Evolutionary conservation across 2,113 vertebrate genomes (phyloP).

Genomic region (Tyto alba): DNA sequence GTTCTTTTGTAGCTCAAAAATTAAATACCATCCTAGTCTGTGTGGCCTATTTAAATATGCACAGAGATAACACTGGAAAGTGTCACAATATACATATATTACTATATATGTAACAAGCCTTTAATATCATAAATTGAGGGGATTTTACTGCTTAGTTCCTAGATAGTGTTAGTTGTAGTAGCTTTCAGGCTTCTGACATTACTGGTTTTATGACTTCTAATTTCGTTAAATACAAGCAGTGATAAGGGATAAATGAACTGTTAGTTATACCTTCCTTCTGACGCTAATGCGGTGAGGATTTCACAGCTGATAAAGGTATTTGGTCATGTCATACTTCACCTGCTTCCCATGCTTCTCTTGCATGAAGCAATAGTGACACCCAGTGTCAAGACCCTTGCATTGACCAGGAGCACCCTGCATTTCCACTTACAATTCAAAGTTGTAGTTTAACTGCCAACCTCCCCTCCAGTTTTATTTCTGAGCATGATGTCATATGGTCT

Average conservation of each 20-base stretch:
- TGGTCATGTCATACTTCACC: neutral
- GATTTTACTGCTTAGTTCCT: neutral
- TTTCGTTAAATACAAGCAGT: neutral
- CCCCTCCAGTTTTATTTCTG: neutral
- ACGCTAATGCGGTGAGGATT: neutral
- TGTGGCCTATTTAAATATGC: neutral
- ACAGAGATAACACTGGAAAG: neutral
- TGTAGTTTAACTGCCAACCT: neutral
- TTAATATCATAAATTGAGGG: neutral
- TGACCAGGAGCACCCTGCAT: neutral
- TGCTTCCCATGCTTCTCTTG: neutral
- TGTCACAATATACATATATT: neutral
- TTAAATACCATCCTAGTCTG: neutral
- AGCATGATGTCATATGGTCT: neutral
- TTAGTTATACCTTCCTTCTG: neutral
- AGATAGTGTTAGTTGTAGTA: neutral
- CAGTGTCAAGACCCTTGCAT: neutral
- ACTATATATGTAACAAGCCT: neutral
- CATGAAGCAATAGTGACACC: constrained; percentile 54
- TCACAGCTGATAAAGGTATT: neutral
- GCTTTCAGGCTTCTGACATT: neutral
- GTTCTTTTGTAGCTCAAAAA: neutral
- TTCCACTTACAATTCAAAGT: neutral
- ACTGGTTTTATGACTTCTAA: neutral
- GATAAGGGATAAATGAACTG: neutral